Evolutionary conservation across 2,888 invertebrate genomes (phyloP).

Genomic region (Stomorhina lunata): DNA sequence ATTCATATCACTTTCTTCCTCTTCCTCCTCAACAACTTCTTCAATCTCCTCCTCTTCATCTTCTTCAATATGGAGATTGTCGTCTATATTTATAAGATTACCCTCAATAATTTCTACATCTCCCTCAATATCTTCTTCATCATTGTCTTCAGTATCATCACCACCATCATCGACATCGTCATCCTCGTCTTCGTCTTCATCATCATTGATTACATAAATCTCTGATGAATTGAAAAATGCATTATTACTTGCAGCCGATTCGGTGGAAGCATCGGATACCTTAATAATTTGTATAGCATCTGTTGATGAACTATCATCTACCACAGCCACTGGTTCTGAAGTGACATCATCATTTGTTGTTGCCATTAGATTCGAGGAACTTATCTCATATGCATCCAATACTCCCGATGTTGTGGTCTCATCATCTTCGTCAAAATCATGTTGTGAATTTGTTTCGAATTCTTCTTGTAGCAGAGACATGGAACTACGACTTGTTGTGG

Average conservation of each 20-base stretch:
- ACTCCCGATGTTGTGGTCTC: conserved; percentile 72
- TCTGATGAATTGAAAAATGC: conserved; percentile 67
- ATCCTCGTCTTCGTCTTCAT: conserved; percentile 72
- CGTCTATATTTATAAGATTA: conserved; percentile 23
- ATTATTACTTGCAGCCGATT: conserved; percentile 60
- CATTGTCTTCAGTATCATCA: conserved; percentile 9
- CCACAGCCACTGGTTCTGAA: conserved; percentile 68
- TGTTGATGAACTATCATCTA: conserved; percentile 75
- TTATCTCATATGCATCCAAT: conserved; percentile 74
- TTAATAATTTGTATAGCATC: conserved; percentile 71
- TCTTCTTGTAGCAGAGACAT: conserved; percentile 75
- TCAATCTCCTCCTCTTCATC: conserved; percentile 49
- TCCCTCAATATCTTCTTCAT: conserved; percentile 54
- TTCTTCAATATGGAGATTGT: conserved; percentile 49
- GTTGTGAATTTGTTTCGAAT: conserved; percentile 72
- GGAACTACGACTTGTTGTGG: conserved; percentile 66
- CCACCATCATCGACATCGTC: conserved; percentile 46
- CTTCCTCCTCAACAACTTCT: conserved; percentile 65
- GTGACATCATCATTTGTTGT: conserved; percentile 67
- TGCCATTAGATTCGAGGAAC: conserved; percentile 74
- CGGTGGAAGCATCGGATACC: conserved; percentile 54
- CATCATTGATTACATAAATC: conserved; percentile 75
- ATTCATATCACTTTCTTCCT: conserved; percentile 57
- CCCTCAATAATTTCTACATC: conserved; percentile 59
- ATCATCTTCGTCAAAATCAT: conserved; percentile 72